Base-by-base conservation (phyloP, 2,113 vertebrate species). In the Saguinus imperator region DNA sequence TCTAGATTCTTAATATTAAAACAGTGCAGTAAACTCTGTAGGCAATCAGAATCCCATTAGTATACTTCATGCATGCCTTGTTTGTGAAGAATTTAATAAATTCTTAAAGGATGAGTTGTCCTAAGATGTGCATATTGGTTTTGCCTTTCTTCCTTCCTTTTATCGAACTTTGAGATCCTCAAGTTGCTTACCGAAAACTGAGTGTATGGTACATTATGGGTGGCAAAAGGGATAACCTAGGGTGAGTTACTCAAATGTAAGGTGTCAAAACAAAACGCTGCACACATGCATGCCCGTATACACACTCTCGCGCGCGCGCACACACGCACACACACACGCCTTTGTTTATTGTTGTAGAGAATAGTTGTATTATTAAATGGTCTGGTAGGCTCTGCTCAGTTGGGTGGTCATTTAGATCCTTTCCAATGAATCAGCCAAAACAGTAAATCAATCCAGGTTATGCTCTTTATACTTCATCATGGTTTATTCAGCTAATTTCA, bases 401-500 rank as follows among this genome's bases (percentile, higher is more conserved):
- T 66, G 32, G 4, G 12, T 87, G 64, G 45, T 83, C 90, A 87
- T 70, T 87, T 64, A 57, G 68, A 5, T 82, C 5, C 9, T 32
- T 80, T 94, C 21, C 48, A 88, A 2, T 66, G 72, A 79, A 79
- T 66, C 52, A 37, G 37, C 70, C 32, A 48, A 64, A 64, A 93
- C 11, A 64, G 16, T 76, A 75, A 89, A 52, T 76, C 21, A 90
- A 3, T 72, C 29, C 23, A 17, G 20, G 0, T 61, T 23, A 89
- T 77, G 52, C 73, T 23, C 5, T 57, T 94, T 90, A 21, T 45
- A 45, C 16, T 76, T 84, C 82, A 29, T 94, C 45, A 35, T 91
- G 7, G 13, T 93, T 93, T 96, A 80, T 92, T 96, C n/a, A 50
- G 55, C 48, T 91, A 88, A 73, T 61, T 37, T 66, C 55, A 77